Evolutionary conservation across 2,888 invertebrate species (phyloP).

Genomic region (Sarcophaga rosellei): DNA sequence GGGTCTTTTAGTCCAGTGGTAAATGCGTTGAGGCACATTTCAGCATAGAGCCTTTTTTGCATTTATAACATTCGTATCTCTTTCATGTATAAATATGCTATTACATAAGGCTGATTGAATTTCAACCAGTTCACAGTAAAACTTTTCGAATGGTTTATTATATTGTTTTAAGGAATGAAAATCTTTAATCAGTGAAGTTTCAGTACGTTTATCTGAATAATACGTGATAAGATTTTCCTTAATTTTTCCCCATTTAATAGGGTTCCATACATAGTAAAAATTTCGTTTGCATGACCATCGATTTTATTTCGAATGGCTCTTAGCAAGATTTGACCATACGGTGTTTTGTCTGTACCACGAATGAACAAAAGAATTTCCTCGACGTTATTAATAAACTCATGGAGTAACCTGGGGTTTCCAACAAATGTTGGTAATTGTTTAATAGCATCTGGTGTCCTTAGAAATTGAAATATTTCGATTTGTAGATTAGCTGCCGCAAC

Average conservation of each 20-base stretch:
- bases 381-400: no score
- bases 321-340: not conserved
- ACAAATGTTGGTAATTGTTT: no score
- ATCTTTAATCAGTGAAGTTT: no score
- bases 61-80: not conserved
- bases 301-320: conserved; percentile 25
- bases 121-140: conserved; percentile 35
- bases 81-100: conserved; percentile 26
- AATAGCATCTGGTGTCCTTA: no score
- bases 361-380: no score
- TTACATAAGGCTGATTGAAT: conserved; percentile 27
- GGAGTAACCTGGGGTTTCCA: no score
- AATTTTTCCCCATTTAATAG: conserved; percentile 43
- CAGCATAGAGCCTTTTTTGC: conserved; percentile 24
- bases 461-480: no score
- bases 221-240: conserved; percentile 61
- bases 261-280: conserved; percentile 1
- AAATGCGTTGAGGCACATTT: conserved; percentile 63
- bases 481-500: no score
- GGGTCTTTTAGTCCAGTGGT: conserved; percentile 69
- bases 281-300: conserved; percentile 15
- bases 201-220: conserved; percentile 65
- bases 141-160: conserved; percentile 29
- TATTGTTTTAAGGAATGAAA: conserved; percentile 59
- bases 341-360: conserved; percentile 17